phyloP scores from a whole-genome alignment of 2,888 invertebrate genomes.

The Melinaea marsaeus region DNA sequence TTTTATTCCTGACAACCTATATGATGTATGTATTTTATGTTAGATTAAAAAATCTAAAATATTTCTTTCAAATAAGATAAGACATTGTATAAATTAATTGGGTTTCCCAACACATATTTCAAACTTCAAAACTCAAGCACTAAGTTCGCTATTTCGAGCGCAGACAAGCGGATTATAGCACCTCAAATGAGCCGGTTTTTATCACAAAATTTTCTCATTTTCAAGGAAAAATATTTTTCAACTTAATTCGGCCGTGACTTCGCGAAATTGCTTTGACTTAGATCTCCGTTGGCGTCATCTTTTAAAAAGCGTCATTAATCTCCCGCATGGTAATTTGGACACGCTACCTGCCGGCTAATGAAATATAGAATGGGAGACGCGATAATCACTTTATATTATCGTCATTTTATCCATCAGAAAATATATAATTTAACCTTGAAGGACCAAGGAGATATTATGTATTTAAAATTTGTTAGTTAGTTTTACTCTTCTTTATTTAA shows the following conservation, averaged over 20 bases:
- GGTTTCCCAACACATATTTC: neutral
- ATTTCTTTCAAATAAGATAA: neutral
- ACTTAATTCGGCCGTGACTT: constrained; percentile 28
- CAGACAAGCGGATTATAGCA: constrained; percentile 20
- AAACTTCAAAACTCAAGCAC: neutral
- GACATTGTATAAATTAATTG: neutral
- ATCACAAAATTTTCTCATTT: constrained; percentile 17
- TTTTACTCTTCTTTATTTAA: too few species aligned
- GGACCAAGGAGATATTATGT: too few species aligned
- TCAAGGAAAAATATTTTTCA: constrained; percentile 19
- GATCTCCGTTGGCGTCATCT: constrained; percentile 11
- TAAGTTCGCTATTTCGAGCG: constrained; percentile 8
- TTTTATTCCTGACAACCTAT: neutral
- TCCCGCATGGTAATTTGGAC: neutral
- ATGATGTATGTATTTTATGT: too few species aligned
- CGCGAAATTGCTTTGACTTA: constrained; percentile 25
- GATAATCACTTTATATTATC: neutral
- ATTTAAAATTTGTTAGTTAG: too few species aligned
- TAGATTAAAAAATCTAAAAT: too few species aligned
- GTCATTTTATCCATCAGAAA: neutral
- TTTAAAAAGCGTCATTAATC: neutral
- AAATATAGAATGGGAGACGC: neutral
- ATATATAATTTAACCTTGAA: neutral
- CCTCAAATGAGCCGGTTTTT: constrained; percentile 19
- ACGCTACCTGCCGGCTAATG: constrained; percentile 1